Evolutionary conservation across 2,797 vertebrate species (phyloP), one percentile per base, ranked within the genome.

Genomic region (Morelia viridis): DNA sequence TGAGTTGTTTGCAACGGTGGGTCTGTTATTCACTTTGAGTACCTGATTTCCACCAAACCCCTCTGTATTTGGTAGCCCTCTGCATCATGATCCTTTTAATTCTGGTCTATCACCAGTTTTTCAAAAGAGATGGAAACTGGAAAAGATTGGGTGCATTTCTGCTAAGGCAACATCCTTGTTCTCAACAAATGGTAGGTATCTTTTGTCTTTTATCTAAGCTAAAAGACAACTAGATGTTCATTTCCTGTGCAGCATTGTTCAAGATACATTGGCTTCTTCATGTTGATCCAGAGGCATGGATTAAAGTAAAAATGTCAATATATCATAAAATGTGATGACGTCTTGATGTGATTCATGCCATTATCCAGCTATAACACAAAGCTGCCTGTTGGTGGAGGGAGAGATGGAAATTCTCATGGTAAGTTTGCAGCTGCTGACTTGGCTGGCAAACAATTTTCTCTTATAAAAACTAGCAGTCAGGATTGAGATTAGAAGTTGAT

Each of bases 191-290:
- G 12, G 85, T 91, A 41, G 94, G 17, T 86, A n/a, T 88, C 87
- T 68, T 71, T 41, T 7, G 0, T 24, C 89, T 93, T 41, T 0
- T 0, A 80, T 80, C 92, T 89, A 91, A 96, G 93, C n/a, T 95
- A 92, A 96, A 92, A 94, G 96, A 95, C 94, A 94, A 92, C 7
- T 53, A 53, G 50, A 53, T 53, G 50, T 8, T 87, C 95, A 95
- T 85, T 71, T 91, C 56, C 94, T 84, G 46, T 31, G 86, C 28
- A 19, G 64, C 57, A 5, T 89, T 92, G 87, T 84, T 93, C 57
- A 83, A 95, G 96, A 96, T 94, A 94, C 91, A 93, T 80, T 91
- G 1, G 88, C 61, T 94, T 91, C 85, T 96, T 97, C 84, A 95
- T 84, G 93, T 93, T 83, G 76, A 46, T 85, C 93, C 19, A 24